Base-by-base conservation (phyloP, 1,140 invertebrate species). In the Pantala flavescens region DNA sequence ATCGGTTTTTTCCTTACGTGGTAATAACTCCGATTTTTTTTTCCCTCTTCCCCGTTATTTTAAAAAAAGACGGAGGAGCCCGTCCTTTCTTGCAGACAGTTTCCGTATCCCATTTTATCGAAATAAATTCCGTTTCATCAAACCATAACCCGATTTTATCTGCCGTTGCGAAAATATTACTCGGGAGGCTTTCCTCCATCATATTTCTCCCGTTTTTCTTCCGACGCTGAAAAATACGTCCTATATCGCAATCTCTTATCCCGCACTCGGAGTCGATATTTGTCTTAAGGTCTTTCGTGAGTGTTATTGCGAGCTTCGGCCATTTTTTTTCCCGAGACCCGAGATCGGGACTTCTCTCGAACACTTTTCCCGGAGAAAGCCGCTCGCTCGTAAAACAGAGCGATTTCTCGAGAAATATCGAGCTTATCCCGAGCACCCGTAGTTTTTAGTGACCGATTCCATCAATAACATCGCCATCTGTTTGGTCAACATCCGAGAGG, bases 241-340 rank as follows among this genome's bases (percentile, higher is more conserved):
- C 49, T 21, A 16, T 63, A 3, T 63, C 49, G 16, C 49, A 63
- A 63, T 63, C 49, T 63, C 49, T 63, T 21, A 63, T 63, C 16
- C 49, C n/a, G 49, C 16, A 16, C 49, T 63, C 12, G 3, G 16
- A 63, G 16, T 63, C 49, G 49, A 63, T 63, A 63, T 63, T 63
- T 63, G 49, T 63, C 49, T 63, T 63, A 63, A 63, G 49, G 49
- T 63, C 16, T 63, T 63, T n/a, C n/a, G 49, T 63, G n/a, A 63
- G 49, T 3, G 49, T 63, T 63, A 63, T 63, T 19, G 49, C 49
- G 14, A 12, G 49, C n/a, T 3, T 63, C 49, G 49, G n/a, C 49
- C n/a, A 63, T 63, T 63, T 21, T 21, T 63, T 63, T 7, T 7
- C 49, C 49, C n/a, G 3, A 3, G 49, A 7, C 49, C 49, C 49